Conservation (phyloP, 2,888 invertebrate species). For the Falcaria lacertinaria region DNA sequence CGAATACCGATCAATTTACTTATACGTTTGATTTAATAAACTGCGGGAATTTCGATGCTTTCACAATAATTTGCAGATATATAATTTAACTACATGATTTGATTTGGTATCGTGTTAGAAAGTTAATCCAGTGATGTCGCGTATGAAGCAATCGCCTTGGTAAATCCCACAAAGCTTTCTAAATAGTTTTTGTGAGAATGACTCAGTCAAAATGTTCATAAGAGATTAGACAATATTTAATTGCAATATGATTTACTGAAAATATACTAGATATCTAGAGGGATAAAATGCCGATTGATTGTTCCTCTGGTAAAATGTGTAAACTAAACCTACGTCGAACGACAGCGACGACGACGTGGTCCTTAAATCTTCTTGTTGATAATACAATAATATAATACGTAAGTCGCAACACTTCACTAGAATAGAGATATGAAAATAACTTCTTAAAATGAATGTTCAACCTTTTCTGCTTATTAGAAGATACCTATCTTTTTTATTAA, state of each 20-base stretch:
- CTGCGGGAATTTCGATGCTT: background rate
- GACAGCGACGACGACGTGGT: too few relatives aligned
- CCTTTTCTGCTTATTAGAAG: too few relatives aligned
- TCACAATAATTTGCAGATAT: conserved; percentile 21
- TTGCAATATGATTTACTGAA: background rate
- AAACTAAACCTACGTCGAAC: too few relatives aligned
- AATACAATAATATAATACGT: too few relatives aligned
- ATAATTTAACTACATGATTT: background rate
- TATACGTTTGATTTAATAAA: conserved; percentile 27
- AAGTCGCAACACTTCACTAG: too few relatives aligned
- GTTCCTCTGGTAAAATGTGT: too few relatives aligned
- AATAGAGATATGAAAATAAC: too few relatives aligned
- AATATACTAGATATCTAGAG: background rate
- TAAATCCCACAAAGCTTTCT: conserved; percentile 1
- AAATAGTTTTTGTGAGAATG: conserved; percentile 2
- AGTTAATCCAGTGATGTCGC: background rate
- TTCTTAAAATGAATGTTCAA: too few relatives aligned
- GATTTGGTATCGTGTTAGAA: background rate
- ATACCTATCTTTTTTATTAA: too few relatives aligned
- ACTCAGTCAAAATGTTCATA: background rate
- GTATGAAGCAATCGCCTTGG: background rate
- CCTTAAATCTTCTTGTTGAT: too few relatives aligned
- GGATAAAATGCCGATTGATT: too few relatives aligned
- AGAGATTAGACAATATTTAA: background rate
- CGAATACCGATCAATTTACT: conserved; percentile 33